Base-by-base conservation (phyloP, 1,140 invertebrate genomes). In the Lasioglossum albipes region DNA sequence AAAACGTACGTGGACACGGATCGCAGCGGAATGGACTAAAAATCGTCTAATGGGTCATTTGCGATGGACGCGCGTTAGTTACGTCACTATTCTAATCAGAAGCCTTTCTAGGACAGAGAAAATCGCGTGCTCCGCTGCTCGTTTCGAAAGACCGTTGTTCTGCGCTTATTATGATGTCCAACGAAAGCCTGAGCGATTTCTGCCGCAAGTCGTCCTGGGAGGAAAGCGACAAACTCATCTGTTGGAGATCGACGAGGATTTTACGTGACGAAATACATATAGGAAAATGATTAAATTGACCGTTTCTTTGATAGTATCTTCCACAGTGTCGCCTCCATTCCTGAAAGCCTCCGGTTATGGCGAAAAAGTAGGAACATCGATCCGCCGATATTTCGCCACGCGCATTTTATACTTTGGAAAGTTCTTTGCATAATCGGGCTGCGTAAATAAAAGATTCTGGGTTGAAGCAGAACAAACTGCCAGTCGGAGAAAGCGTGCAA, bases 401-500 rank as follows among this genome's bases (percentile, higher is more conserved):
- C 42, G 12, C 22, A 6, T 54, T 59, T 57, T n/a, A 42, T 54
- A 36, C 5, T 42, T 57, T 66, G 52, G 77, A 79, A 79, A 79
- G 77, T 74, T 67, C 49, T 73, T 79, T 74, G 71, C 77, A 74
- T 66, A 57, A 66, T 45, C 20, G 41, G 52, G 42, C 41, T 45
- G 42, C 49, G 70, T 52, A 79, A 79, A 79, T 79, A 36, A 79
- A 74, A 74, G 71, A 74, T 79, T 52, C 22, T 66, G 62, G 7
- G 22, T 16, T 36, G n/a, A 74, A 67, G 71, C 45, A 54, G 71
- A 66, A 66, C 49, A 54, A 79, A 45, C 61, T 57, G n/a, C 54
- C 10, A 16, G n/a, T 36, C 31, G 73, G 77, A 74, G 77, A 79
- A 79, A 79, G 77, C 77, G 49, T 13, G 45, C 66, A 66, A 79